Evolutionary conservation across 2,113 vertebrate species (phyloP).

Genomic region (Ursus arctos): DNA sequence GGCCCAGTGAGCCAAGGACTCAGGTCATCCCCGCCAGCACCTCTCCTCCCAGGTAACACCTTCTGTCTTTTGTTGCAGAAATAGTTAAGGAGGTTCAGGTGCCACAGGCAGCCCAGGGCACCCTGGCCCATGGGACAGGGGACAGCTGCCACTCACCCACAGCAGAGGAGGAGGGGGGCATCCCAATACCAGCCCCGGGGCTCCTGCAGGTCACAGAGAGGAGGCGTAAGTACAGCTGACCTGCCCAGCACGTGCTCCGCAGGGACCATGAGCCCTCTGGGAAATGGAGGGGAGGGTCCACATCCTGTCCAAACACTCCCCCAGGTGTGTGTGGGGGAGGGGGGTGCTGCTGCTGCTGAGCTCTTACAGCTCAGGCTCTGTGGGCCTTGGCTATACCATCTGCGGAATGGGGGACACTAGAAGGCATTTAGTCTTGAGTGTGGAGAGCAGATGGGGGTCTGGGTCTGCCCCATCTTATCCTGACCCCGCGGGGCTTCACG

Average conservation of each 20-base stretch:
- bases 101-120: conserved; percentile 86
- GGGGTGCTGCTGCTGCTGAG: neutral
- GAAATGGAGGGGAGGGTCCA: neutral
- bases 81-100: conserved; percentile 90
- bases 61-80: conserved; percentile 85
- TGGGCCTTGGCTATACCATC: neutral
- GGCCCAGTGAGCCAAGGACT: neutral
- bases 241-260: neutral
- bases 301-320: neutral
- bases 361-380: neutral
- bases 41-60: neutral
- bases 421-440: neutral
- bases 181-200: conserved; percentile 91
- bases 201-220: conserved; percentile 96
- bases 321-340: too few relatives aligned
- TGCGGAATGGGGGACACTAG: neutral
- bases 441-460: neutral
- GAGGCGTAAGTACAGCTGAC: conserved; percentile 92
- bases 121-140: conserved; percentile 88
- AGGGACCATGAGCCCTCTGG: neutral
- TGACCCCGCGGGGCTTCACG: neutral
- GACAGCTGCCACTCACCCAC: conserved; percentile 87
- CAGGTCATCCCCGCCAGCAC: neutral
- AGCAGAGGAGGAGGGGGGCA: conserved; percentile 89
- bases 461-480: fast-evolving